These are phyloP conservation scores for Sciurus carolinensis DNA, from an alignment of 2,797 vertebrate species.

Conservation along the genomic window DNA sequence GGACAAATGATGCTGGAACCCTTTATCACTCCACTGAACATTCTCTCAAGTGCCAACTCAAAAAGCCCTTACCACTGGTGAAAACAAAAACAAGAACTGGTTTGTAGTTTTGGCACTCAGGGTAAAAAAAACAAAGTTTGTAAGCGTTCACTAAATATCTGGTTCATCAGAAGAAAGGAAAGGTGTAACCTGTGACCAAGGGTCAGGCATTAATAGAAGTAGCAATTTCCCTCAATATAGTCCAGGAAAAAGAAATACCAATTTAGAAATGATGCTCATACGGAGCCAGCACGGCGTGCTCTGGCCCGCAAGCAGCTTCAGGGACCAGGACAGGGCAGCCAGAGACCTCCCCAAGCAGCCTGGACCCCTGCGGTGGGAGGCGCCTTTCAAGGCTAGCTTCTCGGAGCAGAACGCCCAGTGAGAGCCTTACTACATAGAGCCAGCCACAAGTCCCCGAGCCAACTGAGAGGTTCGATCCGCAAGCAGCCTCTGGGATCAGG, in stretches of 20 bases:
- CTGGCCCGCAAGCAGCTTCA: too few species aligned
- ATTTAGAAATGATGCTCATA: neutral
- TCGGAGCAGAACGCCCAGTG: too few species aligned
- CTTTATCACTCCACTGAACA: neutral
- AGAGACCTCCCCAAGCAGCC: too few species aligned
- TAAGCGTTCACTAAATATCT: neutral
- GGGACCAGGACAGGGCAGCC: too few species aligned
- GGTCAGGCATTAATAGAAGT: neutral
- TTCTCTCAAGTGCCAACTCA: neutral
- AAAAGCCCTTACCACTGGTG: neutral
- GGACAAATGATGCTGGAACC: neutral
- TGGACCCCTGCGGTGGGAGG: too few species aligned
- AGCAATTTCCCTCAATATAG: neutral
- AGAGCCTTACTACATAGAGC: too few species aligned
- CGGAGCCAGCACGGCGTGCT: too few species aligned
- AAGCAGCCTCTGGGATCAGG: too few species aligned
- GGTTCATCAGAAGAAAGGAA: neutral
- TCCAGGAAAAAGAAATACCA: neutral
- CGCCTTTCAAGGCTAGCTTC: too few species aligned
- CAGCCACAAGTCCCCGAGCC: too few species aligned
- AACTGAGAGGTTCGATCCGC: too few species aligned
- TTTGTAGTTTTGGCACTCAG: neutral
- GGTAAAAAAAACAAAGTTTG: neutral
- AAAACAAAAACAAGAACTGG: neutral
- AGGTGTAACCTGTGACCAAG: neutral